These are phyloP conservation scores for Scolopax rusticola DNA, from an alignment of 2,797 vertebrate species.

Conservation along the genomic window DNA sequence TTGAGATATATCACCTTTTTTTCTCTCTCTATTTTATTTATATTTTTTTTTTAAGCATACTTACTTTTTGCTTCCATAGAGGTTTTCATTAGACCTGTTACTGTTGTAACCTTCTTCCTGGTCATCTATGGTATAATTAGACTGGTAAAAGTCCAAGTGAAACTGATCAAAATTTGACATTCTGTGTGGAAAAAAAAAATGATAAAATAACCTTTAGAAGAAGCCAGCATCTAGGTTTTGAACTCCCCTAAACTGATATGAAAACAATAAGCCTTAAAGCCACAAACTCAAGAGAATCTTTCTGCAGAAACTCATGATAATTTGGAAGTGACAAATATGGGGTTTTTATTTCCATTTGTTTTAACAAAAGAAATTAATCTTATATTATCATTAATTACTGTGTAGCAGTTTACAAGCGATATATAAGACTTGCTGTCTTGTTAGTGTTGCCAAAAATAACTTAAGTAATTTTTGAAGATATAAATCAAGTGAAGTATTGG, in stretches of 20 bases:
- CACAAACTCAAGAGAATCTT: not conserved
- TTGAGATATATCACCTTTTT: not conserved
- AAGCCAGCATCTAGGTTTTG: not conserved
- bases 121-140: conserved; percentile 84
- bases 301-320: not conserved
- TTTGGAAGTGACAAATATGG: not conserved
- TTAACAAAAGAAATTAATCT: not conserved
- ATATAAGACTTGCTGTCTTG: not conserved
- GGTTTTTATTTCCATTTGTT: not conserved
- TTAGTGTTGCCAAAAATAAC: not conserved
- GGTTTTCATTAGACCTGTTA: conserved; percentile 26
- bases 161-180: conserved; percentile 85
- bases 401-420: not conserved
- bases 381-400: not conserved
- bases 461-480: not conserved
- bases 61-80: conserved; percentile 74
- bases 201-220: not conserved
- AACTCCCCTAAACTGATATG: not conserved
- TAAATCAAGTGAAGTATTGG: not conserved
- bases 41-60: not conserved
- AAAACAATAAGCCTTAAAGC: not conserved
- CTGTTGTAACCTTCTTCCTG: conserved; percentile 72
- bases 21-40: not conserved
- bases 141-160: conserved; percentile 88
- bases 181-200: conserved; percentile 58